Base-by-base conservation (phyloP, 2,797 vertebrate species). In the Onychomys torridus region DNA sequence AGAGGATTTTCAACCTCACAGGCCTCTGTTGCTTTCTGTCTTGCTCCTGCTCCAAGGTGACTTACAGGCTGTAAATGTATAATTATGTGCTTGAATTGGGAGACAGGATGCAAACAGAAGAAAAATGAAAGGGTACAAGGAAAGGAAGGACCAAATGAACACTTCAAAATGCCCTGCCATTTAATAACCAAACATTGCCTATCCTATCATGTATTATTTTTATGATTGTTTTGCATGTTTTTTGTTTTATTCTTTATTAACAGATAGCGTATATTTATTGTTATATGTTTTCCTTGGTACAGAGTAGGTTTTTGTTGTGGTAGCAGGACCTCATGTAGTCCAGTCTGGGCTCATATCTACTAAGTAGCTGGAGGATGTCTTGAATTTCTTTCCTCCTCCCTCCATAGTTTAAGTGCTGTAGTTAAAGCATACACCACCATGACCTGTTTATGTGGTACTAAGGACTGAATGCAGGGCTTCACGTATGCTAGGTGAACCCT, bases 51-150 rank as follows among this genome's bases (percentile, higher is more conserved):
- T 29, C n/a, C n/a, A 46, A 29, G 76, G 25, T 61, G 90, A 55
- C 49, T 86, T n/a, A 63, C 27, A 92, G 32, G 32, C 52, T 77
- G 83, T 84, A 94, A 90, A 77, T 59, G 57, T 17, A 49, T 71
- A 77, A 77, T 92, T 93, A n/a, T 52, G 86, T 83, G 37, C 55
- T 91, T 94, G 40, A 84, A 91, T 25, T 75, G n/a, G 63, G 85
- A 90, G 90, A 23, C 61, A 75, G 19, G 5, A 67, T 76, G 40
- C 82, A 93, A 34, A 57, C 40, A 67, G 61, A 90, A 90, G 27
- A 89, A 95, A 94, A 95, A 79, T 57, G 40, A 97, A 95, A 95
- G 83, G 55, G 52, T 27, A 37, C 29, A 88, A 76, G 82, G 27
- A n/a, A 86, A 21, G 25, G 85, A 94, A 32, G 37, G 91, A 92